A percentile compares a stretch with the other conserved stretches of the same genome.
Conservation (phyloP, 2,888 invertebrate genomes). For the Phytoseiulus persimilis region DNA sequence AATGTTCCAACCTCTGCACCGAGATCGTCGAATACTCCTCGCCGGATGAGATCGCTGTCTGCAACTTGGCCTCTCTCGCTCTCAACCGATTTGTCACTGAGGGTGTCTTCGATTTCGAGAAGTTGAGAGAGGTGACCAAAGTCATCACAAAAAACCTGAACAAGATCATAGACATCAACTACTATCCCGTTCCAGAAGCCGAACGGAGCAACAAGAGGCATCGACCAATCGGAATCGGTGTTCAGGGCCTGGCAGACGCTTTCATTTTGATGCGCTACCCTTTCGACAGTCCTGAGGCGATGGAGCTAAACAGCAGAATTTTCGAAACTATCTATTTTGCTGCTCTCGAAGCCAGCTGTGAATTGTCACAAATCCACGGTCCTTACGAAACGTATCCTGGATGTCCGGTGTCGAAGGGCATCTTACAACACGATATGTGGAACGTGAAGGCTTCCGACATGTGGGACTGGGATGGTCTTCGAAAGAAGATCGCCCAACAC, state of each 20-base stretch:
- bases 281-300: constrained; percentile 79
- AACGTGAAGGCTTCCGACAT: constrained; percentile 70
- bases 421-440: constrained; percentile 98
- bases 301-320: constrained; percentile 79
- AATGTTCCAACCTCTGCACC: constrained; percentile 93
- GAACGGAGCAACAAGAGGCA: constrained; percentile 69
- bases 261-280: constrained; percentile 86
- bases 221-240: constrained; percentile 70
- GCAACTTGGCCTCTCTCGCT: constrained; percentile 89
- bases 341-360: constrained; percentile 91
- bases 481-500: constrained; percentile 71
- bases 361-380: constrained; percentile 73
- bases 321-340: constrained; percentile 97
- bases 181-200: constrained; percentile 80
- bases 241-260: constrained; percentile 94
- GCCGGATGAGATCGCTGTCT: constrained; percentile 63
- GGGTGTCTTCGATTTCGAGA: constrained; percentile 68
- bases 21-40: constrained; percentile 93
- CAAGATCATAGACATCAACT: constrained; percentile 92
- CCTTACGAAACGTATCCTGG: constrained; percentile 84
- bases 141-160: constrained; percentile 82
- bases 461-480: constrained; percentile 79
- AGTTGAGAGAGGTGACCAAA: constrained; percentile 77
- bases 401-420: constrained; percentile 84
- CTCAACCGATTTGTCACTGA: constrained; percentile 79